phyloP scores from a whole-genome alignment of 2,888 invertebrate species.

The Euplagia quadripunctaria region DNA sequence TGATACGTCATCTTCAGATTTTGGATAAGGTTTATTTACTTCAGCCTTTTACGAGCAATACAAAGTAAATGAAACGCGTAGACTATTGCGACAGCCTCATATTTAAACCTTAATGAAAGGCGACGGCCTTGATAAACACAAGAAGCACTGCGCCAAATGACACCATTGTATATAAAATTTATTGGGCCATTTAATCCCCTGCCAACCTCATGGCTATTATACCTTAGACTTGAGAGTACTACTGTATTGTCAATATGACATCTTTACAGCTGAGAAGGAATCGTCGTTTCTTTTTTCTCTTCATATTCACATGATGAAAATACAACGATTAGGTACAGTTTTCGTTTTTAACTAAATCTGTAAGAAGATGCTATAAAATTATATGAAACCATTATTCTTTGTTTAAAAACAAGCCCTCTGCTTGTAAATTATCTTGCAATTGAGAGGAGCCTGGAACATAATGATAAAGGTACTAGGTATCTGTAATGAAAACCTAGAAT shows the following conservation, averaged over 20 bases:
- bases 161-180: slow-evolving; percentile 47
- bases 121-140: slow-evolving; percentile 37
- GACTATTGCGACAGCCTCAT: slow-evolving; percentile 16
- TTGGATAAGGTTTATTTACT: too few species aligned
- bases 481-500: not conserved
- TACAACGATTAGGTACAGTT: too few species aligned
- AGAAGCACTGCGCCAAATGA: slow-evolving; percentile 43
- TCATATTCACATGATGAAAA: not conserved
- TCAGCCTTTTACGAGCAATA: too few species aligned
- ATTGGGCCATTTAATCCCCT: slow-evolving; percentile 42
- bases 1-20: too few species aligned
- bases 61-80: not conserved
- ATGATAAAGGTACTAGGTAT: too few species aligned
- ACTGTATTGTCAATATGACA: slow-evolving; percentile 27
- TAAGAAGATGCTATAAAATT: not conserved
- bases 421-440: not conserved
- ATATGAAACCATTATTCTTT: not conserved
- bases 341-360: not conserved
- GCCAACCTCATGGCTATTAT: slow-evolving; percentile 41
- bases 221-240: slow-evolving; percentile 40
- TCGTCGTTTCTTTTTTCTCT: not conserved
- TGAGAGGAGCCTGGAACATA: not conserved
- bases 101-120: slow-evolving; percentile 26
- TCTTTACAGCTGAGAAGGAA: slow-evolving; percentile 23
- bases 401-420: too few species aligned